Evolutionary conservation across 1,140 invertebrate genomes (phyloP).

Genomic region (Rhagoletis pomonella): DNA sequence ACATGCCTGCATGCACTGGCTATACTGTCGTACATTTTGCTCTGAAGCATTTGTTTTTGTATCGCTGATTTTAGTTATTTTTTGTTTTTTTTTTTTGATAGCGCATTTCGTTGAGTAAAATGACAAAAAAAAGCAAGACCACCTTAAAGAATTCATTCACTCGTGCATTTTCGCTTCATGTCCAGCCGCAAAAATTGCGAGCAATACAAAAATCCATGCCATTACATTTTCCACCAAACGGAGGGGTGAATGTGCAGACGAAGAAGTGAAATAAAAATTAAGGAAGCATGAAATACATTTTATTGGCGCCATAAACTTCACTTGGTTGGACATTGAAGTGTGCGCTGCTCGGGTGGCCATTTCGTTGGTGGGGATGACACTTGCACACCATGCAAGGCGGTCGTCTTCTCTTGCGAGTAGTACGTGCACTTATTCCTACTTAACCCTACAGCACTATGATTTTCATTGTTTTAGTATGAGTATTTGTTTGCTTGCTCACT

Average conservation of each 20-base stretch:
- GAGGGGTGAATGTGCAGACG: background rate
- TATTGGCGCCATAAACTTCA: conserved; percentile 74
- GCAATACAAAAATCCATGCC: conserved; percentile 31
- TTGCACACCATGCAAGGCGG: background rate
- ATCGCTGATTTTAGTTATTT: no score
- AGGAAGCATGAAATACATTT: conserved; percentile 75
- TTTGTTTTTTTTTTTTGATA: background rate
- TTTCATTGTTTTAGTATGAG: conserved; percentile 4
- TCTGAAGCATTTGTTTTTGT: background rate
- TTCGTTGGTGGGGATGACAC: background rate
- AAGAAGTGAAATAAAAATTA: conserved; percentile 71
- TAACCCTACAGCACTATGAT: conserved; percentile 24
- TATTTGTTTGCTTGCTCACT: conserved; percentile 17
- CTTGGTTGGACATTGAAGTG: conserved; percentile 74
- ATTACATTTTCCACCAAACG: background rate
- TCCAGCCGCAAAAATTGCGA: conserved; percentile 25
- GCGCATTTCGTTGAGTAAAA: background rate
- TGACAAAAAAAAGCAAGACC: background rate
- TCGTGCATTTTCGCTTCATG: conserved; percentile 51
- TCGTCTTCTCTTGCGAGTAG: background rate
- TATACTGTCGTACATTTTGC: background rate
- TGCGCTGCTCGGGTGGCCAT: background rate
- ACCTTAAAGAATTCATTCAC: conserved; percentile 43
- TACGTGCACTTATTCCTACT: background rate
- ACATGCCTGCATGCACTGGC: background rate